Evolutionary conservation across 1,140 invertebrate species (phyloP).

Genomic region (Brachionus paranguensis): DNA sequence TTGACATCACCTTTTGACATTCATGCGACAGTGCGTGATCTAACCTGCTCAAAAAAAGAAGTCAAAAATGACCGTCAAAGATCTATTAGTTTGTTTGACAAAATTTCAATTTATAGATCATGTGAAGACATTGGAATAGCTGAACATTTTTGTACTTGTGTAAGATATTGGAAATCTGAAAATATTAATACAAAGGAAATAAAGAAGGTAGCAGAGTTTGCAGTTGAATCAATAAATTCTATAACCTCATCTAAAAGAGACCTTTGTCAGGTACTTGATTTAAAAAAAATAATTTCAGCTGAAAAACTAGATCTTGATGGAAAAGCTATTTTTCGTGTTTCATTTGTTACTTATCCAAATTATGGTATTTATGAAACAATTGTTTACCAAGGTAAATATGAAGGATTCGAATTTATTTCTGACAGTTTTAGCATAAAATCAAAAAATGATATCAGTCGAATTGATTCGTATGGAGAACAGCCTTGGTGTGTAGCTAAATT

Average conservation of each 20-base stretch:
- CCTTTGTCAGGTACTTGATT: conserved; percentile 61
- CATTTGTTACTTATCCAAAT: conserved; percentile 69
- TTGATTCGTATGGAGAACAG: conserved; percentile 70
- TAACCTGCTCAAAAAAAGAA: neutral
- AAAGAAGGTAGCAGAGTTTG: conserved; percentile 57
- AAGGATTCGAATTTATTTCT: conserved; percentile 45
- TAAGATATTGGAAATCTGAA: conserved; percentile 65
- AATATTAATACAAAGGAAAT: conserved; percentile 49
- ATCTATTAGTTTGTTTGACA: conserved; percentile 60
- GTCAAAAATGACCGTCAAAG: neutral
- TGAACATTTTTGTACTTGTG: conserved; percentile 87
- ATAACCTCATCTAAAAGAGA: conserved; percentile 60
- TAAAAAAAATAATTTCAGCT: conserved; percentile 64
- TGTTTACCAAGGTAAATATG: conserved; percentile 61
- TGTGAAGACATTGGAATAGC: conserved; percentile 79
- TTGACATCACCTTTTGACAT: conserved; percentile 76
- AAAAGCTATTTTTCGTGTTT: conserved; percentile 67
- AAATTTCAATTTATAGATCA: conserved; percentile 62
- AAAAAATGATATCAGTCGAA: conserved; percentile 69
- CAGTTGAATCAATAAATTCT: conserved; percentile 64
- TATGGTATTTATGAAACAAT: conserved; percentile 69
- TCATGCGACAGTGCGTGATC: conserved; percentile 64
- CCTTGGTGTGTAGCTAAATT: neutral
- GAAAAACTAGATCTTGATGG: conserved; percentile 63
- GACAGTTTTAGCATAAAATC: conserved; percentile 64